These are phyloP conservation scores for Zeus faber DNA, from an alignment of 2,113 vertebrate species.

Conservation along the genomic window DNA sequence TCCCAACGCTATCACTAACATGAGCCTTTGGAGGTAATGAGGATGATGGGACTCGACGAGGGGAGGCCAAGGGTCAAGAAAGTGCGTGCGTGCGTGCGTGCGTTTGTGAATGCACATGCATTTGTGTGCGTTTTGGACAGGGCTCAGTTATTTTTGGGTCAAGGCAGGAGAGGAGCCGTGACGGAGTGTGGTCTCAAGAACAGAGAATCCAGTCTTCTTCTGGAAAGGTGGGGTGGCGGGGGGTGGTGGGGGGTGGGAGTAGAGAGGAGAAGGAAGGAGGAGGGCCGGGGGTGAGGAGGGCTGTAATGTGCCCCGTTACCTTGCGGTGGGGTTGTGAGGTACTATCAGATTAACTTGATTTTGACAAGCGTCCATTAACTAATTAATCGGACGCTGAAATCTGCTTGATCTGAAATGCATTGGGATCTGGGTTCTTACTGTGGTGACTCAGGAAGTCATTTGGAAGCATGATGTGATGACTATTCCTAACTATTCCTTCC, in stretches of 20 bases:
- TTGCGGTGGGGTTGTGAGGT: constrained; percentile 46
- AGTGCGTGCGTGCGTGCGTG: constrained; percentile 10
- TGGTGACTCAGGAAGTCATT: too few species aligned
- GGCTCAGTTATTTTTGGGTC: constrained; percentile 66
- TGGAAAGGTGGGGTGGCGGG: constrained; percentile 29
- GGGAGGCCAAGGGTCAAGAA: constrained; percentile 2
- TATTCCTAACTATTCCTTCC: not conserved
- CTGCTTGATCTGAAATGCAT: too few species aligned
- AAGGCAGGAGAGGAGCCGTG: constrained; percentile 62
- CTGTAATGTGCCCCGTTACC: constrained; percentile 58
- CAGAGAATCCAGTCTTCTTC: constrained; percentile 69
- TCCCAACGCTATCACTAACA: not conserved
- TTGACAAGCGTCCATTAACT: too few species aligned
- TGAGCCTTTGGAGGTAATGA: constrained; percentile 7
- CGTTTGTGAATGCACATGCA: constrained; percentile 10
- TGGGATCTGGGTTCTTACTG: too few species aligned
- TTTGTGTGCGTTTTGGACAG: constrained; percentile 52
- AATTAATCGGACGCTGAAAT: too few species aligned
- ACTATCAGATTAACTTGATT: constrained; percentile 36
- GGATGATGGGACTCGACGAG: constrained; percentile 15
- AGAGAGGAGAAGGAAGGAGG: not conserved
- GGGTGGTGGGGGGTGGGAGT: constrained; percentile 21
- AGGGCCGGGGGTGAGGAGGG: not conserved
- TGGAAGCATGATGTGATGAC: not conserved
- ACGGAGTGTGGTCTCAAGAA: constrained; percentile 72